Percentiles rank a stretch among this genome's conserved stretches.
These are phyloP conservation scores for Cheumatopsyche charites DNA, from an alignment of 1,140 invertebrate species.

Conservation along the genomic window DNA sequence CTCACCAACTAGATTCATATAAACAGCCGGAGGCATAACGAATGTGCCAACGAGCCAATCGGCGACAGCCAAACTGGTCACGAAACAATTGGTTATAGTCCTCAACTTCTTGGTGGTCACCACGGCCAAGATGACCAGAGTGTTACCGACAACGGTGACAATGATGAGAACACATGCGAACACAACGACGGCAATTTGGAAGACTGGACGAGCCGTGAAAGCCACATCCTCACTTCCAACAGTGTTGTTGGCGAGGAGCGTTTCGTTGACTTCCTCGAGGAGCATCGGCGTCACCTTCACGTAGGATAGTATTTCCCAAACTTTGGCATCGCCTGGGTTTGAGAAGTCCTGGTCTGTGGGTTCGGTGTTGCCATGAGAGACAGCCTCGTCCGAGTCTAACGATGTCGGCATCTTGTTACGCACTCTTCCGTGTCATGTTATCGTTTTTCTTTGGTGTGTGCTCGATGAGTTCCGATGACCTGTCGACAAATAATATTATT, in stretches of 20 bases:
- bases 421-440: too few species aligned
- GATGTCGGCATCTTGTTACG: too few species aligned
- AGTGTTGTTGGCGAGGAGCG: not conserved
- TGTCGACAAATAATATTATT: too few species aligned
- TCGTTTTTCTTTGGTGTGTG: too few species aligned
- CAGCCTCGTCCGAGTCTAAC: too few species aligned
- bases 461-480: too few species aligned
- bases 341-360: too few species aligned
- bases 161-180: constrained; percentile 67
- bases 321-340: not conserved
- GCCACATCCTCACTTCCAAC: not conserved
- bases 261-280: not conserved
- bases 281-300: not conserved
- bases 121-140: constrained; percentile 89
- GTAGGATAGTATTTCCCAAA: constrained; percentile 3
- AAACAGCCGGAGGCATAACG: constrained; percentile 93
- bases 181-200: constrained; percentile 51
- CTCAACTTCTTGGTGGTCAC: constrained; percentile 87
- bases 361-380: too few species aligned
- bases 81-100: constrained; percentile 94
- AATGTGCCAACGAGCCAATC: constrained; percentile 91
- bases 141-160: constrained; percentile 80
- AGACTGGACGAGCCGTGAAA: not conserved
- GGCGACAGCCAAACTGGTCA: constrained; percentile 88
- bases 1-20: constrained; percentile 53